phyloP scores from a whole-genome alignment of 92 coral and sea anemone genomes.

The Siderastrea radians region DNA sequence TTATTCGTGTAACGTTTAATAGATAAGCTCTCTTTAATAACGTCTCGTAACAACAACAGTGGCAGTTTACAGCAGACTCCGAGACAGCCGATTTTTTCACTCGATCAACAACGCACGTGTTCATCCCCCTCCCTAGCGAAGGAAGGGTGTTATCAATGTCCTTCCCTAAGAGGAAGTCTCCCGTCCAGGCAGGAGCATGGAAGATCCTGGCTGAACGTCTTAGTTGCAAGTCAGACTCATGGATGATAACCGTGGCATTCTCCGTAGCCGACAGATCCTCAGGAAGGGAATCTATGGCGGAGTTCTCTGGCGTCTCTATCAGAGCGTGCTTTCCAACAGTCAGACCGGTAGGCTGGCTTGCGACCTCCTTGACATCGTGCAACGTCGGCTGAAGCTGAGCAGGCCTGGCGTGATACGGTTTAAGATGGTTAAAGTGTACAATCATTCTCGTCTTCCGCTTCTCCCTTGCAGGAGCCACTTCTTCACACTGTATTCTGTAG shows the following conservation, averaged over 20 bases:
- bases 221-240: background rate
- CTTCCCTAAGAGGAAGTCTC: conserved; percentile 29
- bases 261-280: background rate
- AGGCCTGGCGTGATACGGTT: conserved; percentile 1
- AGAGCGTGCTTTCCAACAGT: background rate
- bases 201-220: conserved; percentile 13
- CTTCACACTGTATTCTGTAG: conserved; percentile 41
- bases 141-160: background rate
- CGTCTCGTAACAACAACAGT: too few relatives aligned
- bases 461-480: background rate
- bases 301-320: background rate
- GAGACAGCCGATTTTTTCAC: too few relatives aligned
- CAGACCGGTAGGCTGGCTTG: background rate
- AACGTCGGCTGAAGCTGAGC: conserved; percentile 4
- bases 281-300: background rate
- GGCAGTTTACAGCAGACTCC: too few relatives aligned
- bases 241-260: background rate
- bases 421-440: too few relatives aligned
- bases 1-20: too few relatives aligned
- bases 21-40: too few relatives aligned
- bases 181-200: conserved; percentile 29
- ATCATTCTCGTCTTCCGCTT: background rate
- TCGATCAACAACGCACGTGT: too few relatives aligned
- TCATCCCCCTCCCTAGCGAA: too few relatives aligned
- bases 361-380: background rate